These are phyloP conservation scores for Cheilinus undulatus DNA, from an alignment of 2,113 vertebrate genomes.

Conservation along the genomic window DNA sequence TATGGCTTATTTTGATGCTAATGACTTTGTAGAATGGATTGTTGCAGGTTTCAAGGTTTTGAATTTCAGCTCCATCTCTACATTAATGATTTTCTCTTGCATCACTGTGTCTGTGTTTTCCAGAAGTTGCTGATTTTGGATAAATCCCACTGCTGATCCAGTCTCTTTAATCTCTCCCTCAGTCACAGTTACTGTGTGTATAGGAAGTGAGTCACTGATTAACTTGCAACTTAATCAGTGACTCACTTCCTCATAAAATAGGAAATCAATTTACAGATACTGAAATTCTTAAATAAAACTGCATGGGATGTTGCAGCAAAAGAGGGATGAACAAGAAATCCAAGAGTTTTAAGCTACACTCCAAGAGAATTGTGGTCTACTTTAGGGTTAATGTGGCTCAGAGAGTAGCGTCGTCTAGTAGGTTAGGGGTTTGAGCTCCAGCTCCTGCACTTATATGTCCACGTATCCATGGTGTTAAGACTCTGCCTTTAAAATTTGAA, in stretches of 20 bases:
- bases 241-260: not conserved
- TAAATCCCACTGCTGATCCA: slow-evolving; percentile 5
- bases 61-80: not conserved
- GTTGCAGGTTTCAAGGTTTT: not conserved
- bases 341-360: not conserved
- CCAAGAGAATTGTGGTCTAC: too few species aligned
- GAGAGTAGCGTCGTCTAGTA: too few species aligned
- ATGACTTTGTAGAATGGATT: not conserved
- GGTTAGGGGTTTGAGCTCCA: too few species aligned
- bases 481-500: too few species aligned
- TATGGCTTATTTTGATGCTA: too few species aligned
- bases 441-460: too few species aligned
- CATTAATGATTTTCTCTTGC: not conserved
- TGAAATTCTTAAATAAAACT: not conserved
- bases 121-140: slow-evolving; percentile 4
- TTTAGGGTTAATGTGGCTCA: too few species aligned
- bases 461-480: too few species aligned
- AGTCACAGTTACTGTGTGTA: not conserved
- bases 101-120: not conserved
- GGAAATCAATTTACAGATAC: slow-evolving; percentile 4
- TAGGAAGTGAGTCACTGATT: slow-evolving; percentile 4
- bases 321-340: not conserved
- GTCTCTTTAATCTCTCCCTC: slow-evolving; percentile 22
- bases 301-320: not conserved
- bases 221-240: not conserved